These are phyloP conservation scores for Arvicanthis niloticus DNA, from an alignment of 2,113 vertebrate genomes.

Conservation along the genomic window DNA sequence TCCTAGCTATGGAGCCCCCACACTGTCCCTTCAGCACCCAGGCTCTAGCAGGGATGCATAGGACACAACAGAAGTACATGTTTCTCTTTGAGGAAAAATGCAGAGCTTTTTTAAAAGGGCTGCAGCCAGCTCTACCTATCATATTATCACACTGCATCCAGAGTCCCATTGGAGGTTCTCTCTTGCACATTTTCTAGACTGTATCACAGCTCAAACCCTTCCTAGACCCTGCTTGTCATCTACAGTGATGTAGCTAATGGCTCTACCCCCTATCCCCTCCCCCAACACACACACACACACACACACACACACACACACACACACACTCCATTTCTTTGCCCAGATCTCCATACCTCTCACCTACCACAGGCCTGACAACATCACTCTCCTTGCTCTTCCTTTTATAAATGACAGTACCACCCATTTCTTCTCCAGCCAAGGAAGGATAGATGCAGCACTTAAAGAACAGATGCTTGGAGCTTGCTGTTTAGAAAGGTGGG, in stretches of 20 bases:
- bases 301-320: too few relatives aligned
- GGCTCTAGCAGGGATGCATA: rapidly evolving
- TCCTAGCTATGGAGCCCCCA: neutral
- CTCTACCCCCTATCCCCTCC: neutral
- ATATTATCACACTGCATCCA: neutral
- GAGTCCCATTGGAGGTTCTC: neutral
- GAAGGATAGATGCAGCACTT: neutral
- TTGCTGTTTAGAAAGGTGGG: neutral
- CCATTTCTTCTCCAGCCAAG: neutral
- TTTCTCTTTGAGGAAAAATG: neutral
- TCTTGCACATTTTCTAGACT: neutral
- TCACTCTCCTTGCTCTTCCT: neutral
- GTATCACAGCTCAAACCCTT: neutral
- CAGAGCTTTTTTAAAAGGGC: neutral
- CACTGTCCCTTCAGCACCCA: rapidly evolving
- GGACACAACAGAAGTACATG: neutral
- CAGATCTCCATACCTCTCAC: neutral
- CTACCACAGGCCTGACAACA: neutral
- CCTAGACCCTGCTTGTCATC: neutral
- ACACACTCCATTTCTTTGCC: neutral
- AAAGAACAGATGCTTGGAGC: neutral
- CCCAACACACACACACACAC: too few relatives aligned
- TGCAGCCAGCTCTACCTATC: rapidly evolving
- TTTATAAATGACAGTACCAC: neutral
- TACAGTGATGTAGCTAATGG: rapidly evolving